These are phyloP conservation scores for Hippopotamus amphibius DNA, from an alignment of 2,113 vertebrate species.

Conservation along the genomic window DNA sequence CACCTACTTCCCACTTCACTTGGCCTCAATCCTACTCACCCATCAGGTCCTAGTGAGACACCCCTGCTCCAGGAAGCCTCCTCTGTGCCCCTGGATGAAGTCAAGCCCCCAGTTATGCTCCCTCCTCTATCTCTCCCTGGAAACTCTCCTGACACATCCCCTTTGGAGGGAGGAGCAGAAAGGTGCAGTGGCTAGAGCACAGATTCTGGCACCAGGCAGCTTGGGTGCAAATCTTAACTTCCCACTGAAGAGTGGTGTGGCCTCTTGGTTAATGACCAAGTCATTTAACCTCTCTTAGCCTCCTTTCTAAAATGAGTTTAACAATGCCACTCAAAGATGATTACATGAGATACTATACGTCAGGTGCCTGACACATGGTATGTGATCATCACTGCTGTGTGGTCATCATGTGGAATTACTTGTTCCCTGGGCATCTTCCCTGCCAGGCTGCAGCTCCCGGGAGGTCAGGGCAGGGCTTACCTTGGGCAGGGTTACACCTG, in stretches of 20 bases:
- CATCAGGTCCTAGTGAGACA: not conserved
- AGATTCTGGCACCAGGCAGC: not conserved
- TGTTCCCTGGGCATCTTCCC: not conserved
- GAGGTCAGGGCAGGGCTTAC: not conserved
- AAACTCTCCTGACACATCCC: not conserved
- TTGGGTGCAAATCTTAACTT: not conserved
- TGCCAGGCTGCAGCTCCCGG: rapidly evolving
- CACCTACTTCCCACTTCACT: not conserved
- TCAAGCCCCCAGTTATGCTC: no score
- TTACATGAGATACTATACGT: not conserved
- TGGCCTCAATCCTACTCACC: not conserved
- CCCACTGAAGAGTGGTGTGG: not conserved
- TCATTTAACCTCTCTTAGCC: not conserved
- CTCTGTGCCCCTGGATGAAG: not conserved
- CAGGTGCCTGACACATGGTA: rapidly evolving
- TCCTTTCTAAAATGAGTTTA: no score
- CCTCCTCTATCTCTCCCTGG: no score
- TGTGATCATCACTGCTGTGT: rapidly evolving
- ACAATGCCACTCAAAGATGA: not conserved
- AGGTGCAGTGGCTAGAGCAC: not conserved
- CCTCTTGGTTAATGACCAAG: not conserved
- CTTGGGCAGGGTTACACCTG: not conserved
- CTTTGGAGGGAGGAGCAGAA: not conserved
- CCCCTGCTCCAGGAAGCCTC: not conserved
- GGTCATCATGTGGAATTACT: rapidly evolving